Evolutionary conservation across 30 jellyfish, hydroid and myxozoan species (phyloP), one percentile per base, ranked within the genome.

Genomic region (Chironex yamaguchii): DNA sequence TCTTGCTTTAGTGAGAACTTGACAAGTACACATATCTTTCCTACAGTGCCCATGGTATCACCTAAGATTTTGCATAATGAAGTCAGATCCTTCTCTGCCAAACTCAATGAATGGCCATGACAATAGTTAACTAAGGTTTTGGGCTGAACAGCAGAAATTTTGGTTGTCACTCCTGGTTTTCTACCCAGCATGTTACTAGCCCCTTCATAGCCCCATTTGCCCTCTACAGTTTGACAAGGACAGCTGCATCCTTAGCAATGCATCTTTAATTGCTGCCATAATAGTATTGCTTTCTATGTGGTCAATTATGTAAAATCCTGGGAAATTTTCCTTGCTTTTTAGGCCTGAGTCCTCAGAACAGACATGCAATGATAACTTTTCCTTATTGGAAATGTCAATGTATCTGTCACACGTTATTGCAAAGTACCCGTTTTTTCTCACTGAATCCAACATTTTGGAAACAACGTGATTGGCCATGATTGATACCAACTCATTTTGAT

Each of bases 131-230:
- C 92, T 76, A 76, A 54, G 32, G 92, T 79, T 76, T 75, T 53
- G 34, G 96, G 96, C 33, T 75, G 92, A 35, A 53, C 49, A 36
- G 76, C 87, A 28, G 77, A 52, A 32, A 75, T 86, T 71, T 86
- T n/a, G 36, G 88, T 76, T 67, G 96, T 92, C n/a, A 86, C 96
- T 11, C 88, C 96, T 0, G 96, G 76, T 86, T 74, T 86, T 36
- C 86, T 78, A 25, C 96, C 93, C 35, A 86, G 96, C 96, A 86
- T 76, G 86, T 86, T 86, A 33, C 92, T 86, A 0, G 96, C 96
- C 73, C 92, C 93, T 2, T 76, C 96, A 77, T 86, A 75, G n/a
- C n/a, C n/a, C n/a, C 29, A 88, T 76, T 66, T 72, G 93, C 36
- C 96, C 88, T 53, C 93, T 27, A 51, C 91, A 86, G 79, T 86